Percentiles rank a stretch among this genome's conserved stretches.
phyloP scores from a whole-genome alignment of 2,888 invertebrate genomes.

The Synanthedon tipuliformis region DNA sequence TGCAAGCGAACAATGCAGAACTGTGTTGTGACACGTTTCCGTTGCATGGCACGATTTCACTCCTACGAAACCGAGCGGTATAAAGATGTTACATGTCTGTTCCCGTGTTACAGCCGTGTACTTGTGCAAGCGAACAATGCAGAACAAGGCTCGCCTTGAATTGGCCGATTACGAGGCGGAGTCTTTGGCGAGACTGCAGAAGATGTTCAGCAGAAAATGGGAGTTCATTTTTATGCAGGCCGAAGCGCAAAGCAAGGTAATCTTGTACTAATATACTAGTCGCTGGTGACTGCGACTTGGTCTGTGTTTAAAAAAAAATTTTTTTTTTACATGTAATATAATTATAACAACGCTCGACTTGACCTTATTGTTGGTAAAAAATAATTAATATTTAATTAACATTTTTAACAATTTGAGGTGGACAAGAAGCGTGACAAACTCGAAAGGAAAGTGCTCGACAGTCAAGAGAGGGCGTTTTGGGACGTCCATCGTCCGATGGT shows the following conservation, averaged over 20 bases:
- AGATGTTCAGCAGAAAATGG: constrained; percentile 99
- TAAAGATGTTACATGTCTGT: neutral
- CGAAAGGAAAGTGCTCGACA: constrained; percentile 97
- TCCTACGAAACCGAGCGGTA: too few species aligned
- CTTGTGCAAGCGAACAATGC: constrained; percentile 99
- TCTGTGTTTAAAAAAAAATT: too few species aligned
- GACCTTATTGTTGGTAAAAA: too few species aligned
- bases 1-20: constrained; percentile 99
- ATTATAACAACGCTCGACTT: too few species aligned
- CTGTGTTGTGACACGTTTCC: constrained; percentile 8
- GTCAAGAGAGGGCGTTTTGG: constrained; percentile 99
- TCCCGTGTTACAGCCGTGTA: constrained; percentile 84
- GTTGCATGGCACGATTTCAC: too few species aligned
- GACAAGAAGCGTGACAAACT: constrained; percentile 98
- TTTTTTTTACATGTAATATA: too few species aligned
- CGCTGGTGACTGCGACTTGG: too few species aligned
- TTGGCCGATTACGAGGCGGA: constrained; percentile 99
- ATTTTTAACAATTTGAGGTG: constrained; percentile 72
- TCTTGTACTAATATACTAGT: too few species aligned
- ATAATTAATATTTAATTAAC: neutral
- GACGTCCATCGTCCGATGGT: constrained; percentile 99
- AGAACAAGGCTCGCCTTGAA: constrained; percentile 97
- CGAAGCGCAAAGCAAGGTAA: constrained; percentile 74
- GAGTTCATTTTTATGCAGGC: constrained; percentile 99
- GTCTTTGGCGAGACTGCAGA: constrained; percentile 95